phyloP scores from a whole-genome alignment of 2,113 vertebrate genomes.

The Microtus ochrogaster region DNA sequence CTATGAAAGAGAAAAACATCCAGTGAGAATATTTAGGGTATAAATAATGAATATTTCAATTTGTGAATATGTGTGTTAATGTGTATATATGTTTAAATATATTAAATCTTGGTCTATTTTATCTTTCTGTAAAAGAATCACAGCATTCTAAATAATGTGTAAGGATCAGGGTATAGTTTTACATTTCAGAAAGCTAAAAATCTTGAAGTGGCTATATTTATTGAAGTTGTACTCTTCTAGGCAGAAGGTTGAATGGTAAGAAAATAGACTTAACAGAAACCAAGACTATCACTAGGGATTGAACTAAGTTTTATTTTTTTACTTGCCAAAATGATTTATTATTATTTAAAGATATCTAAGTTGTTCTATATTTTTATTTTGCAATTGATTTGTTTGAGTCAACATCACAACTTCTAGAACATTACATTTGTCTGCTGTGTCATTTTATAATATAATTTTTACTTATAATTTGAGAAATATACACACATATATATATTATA shows the following conservation, averaged over 20 bases:
- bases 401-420: background rate
- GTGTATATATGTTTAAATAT: background rate
- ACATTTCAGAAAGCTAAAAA: background rate
- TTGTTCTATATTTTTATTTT: background rate
- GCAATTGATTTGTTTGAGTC: background rate
- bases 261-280: background rate
- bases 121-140: background rate
- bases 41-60: background rate
- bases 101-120: background rate
- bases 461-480: background rate
- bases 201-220: background rate
- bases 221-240: background rate
- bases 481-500: background rate
- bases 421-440: background rate
- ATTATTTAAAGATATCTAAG: background rate
- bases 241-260: background rate
- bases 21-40: background rate
- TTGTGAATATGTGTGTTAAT: background rate
- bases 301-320: background rate
- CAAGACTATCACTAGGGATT: background rate
- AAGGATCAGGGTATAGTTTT: background rate
- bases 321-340: background rate
- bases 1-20: constrained; percentile 70
- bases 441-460: background rate
- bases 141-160: background rate